Percentiles rank a stretch among this genome's conserved stretches.
Conservation (phyloP, 2,113 vertebrate species). For the Leucoraja erinaceus region DNA sequence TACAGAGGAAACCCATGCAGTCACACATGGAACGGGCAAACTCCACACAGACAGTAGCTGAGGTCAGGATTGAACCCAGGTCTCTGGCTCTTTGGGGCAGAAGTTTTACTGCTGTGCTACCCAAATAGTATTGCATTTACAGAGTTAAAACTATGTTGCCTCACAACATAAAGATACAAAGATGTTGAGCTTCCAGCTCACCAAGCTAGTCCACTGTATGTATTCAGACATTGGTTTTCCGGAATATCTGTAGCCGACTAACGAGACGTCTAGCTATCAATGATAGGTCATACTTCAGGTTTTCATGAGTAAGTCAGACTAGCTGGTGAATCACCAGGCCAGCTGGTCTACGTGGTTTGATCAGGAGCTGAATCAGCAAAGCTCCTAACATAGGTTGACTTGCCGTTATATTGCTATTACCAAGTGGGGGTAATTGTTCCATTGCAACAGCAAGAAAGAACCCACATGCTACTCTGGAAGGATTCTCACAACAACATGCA, state of each 20-base stretch:
- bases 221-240: background rate
- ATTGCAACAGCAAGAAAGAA: background rate
- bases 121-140: too few relatives aligned
- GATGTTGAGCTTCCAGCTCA: background rate
- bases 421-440: background rate
- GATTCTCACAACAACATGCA: background rate
- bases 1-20: too few relatives aligned
- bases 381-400: background rate
- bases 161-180: background rate
- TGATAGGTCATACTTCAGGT: background rate
- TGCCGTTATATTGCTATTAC: background rate
- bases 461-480: background rate
- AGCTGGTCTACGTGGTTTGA: background rate
- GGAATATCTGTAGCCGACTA: background rate
- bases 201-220: background rate
- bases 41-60: too few relatives aligned
- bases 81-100: too few relatives aligned
- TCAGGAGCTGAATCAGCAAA: background rate
- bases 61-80: too few relatives aligned
- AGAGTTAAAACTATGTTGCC: background rate
- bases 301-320: background rate
- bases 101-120: too few relatives aligned
- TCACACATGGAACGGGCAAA: too few relatives aligned
- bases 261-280: background rate
- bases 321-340: background rate